Base-by-base conservation (phyloP, 2,113 vertebrate genomes). In the Cololabis saira region DNA sequence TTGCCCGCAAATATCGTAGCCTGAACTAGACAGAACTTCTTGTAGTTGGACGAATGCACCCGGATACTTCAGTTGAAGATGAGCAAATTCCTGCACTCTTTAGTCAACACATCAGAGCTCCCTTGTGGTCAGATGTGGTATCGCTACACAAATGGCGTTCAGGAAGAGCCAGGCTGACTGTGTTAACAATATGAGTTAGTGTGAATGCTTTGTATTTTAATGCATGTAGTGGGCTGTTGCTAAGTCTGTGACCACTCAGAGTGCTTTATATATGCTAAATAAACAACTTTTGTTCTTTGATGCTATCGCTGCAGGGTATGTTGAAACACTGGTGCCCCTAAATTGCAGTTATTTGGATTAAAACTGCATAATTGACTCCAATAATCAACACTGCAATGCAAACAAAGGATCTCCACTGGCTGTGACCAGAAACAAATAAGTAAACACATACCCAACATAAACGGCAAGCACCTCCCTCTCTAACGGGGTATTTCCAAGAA, bases 221-320 rank as follows among this genome's bases (percentile, higher is more conserved):
- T 24, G 55, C 17, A 43, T 21, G 7, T n/a, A 4, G 1, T 21
- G 22, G 21, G 11, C 19, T 21, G 17, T 9, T 15, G 16, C 27
- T 15, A 3, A n/a, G 41, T 51, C 16, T 51, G 47, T 40, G 33
- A 18, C 18, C 14, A n/a, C 15, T 22, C 30, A 51, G 15, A 33
- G 9, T 3, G 49, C 4, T 9, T 9, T n/a, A 49, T 50, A 51
- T 51, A 66, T 66, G 47, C 63, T 80, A 68, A 76, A 61, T 80
- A 85, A 88, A 87, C 77, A 78, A 42, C 47, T 55, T 75, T 82
- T 84, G 65, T 87, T 83, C 41, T 56, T 52, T 42, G 78, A 43
- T 75, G 42, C 21, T 12, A 60, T 42, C 45, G 48, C 69, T 44
- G 24, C 30, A 44, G 19, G 47, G 41, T 69, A 71, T 64, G 67